Percentiles rank a stretch among this genome's conserved stretches.
phyloP scores from a whole-genome alignment of 2,888 invertebrate genomes.

The Scaptomyza polygonia region DNA sequence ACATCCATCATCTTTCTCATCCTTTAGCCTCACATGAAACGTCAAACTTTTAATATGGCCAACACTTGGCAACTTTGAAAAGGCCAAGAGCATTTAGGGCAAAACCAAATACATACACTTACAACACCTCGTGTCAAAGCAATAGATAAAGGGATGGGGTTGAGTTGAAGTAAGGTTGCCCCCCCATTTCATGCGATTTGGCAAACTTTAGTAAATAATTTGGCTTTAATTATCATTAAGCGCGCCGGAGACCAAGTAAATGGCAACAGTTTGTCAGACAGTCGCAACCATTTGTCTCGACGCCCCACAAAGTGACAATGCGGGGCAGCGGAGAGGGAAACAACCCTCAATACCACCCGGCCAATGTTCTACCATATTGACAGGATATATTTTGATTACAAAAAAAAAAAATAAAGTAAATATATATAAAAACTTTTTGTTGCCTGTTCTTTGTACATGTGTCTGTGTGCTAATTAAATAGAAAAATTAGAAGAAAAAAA shows the following conservation, averaged over 20 bases:
- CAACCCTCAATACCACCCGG: conserved; percentile 30
- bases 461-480: conserved; percentile 70
- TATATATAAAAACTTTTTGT: background rate
- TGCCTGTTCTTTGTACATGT: background rate
- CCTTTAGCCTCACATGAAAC: conserved; percentile 17
- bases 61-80: conserved; percentile 41
- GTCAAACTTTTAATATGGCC: conserved; percentile 33
- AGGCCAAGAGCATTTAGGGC: conserved; percentile 38
- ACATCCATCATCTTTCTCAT: background rate
- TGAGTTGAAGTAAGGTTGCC: background rate
- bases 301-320: conserved; percentile 12
- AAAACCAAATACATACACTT: conserved; percentile 15
- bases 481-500: conserved; percentile 79
- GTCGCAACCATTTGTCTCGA: conserved; percentile 69
- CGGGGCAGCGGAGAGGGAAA: background rate
- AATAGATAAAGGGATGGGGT: too few relatives aligned
- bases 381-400: conserved; percentile 40
- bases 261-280: conserved; percentile 75
- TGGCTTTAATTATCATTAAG: conserved; percentile 82
- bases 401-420: conserved; percentile 2
- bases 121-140: conserved; percentile 33
- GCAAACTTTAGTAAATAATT: conserved; percentile 79
- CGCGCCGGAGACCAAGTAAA: conserved; percentile 45
- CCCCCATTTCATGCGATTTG: conserved; percentile 21
- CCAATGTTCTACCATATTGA: conserved; percentile 42